These are phyloP conservation scores for Manis crassicaudata DNA, from an alignment of 2,797 vertebrate genomes.

Conservation along the genomic window DNA sequence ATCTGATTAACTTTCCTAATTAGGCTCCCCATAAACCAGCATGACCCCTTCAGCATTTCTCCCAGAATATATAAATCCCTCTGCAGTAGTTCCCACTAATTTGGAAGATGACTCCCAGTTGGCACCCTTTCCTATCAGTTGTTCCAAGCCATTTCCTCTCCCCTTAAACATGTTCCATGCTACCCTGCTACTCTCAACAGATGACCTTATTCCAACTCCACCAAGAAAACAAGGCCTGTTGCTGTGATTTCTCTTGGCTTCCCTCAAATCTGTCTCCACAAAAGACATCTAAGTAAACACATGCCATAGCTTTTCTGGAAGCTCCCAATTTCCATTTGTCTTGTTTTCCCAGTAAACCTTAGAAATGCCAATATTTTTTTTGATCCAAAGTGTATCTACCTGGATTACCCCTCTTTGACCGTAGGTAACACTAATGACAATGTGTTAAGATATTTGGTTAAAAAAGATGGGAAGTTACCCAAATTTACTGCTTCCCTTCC, in stretches of 20 bases:
- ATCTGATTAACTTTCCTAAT: constrained; percentile 65
- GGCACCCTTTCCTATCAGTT: background rate
- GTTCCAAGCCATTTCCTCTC: background rate
- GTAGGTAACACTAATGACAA: background rate
- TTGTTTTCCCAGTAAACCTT: background rate
- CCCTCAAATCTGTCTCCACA: background rate
- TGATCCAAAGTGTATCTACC: background rate
- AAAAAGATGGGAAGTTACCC: background rate
- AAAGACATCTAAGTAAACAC: background rate
- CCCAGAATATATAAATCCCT: background rate
- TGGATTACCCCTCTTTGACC: background rate
- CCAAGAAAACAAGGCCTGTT: background rate
- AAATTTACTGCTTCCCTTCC: background rate
- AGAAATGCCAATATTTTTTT: background rate
- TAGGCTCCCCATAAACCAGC: constrained; percentile 51
- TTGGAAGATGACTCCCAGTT: background rate
- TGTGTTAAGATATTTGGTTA: constrained; percentile 33
- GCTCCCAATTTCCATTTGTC: background rate
- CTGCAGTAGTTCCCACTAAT: background rate
- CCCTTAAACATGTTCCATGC: background rate
- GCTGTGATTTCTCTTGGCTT: background rate
- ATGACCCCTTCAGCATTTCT: background rate
- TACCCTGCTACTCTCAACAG: background rate
- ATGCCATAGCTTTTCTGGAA: background rate
- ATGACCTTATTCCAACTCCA: background rate